Evolutionary conservation across 53 echinoderm and acorn worm species (phyloP), one percentile per base, ranked within the genome.

Genomic region (Arbacia lixula): DNA sequence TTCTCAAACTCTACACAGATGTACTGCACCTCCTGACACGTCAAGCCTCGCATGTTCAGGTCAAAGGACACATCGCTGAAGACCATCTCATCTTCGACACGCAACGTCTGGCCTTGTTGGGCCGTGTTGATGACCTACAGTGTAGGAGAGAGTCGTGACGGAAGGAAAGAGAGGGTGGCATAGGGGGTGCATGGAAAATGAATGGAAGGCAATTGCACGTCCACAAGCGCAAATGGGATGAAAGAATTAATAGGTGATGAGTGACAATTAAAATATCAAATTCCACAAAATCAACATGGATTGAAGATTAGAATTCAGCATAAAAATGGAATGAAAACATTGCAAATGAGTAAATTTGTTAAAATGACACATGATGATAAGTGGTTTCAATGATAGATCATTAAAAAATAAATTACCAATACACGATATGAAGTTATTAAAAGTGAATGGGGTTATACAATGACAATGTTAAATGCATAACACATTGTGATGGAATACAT

Each of bases 1-100:
- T 90, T 92, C 27, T 69, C 60, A 50, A 95, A 66, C 61, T 95
- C 88, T 27, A 95, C 83, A 68, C 95, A 95, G 68, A 95, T 66
- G 71, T 69, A 95, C 75, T 87, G 86, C 22, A 88, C 92, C 30
- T 92, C 88, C 21, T 61, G 57, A 61, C 95, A 95, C 8, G 90
- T 76, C 72, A 74, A 63, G 52, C 88, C 85, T 20, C 52, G 76
- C 92, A 92, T 95, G 81, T 73, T 86, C n/a, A 88, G 83, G 88
- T 92, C 66, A 60, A 92, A 90, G 32, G 86, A 78, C 20, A 95
- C 95, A 49, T 52, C 87, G 53, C 78, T 85, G 30, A 91, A 95
- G 36, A 87, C 56, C 65, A 92, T 72, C 35, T 81, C 85, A 50
- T 84, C 72, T 19, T 75, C 53, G 56, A 68, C 41, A 50, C 64